Conservation (phyloP, 2,797 vertebrate species). For the Sebastes variabilis region DNA sequence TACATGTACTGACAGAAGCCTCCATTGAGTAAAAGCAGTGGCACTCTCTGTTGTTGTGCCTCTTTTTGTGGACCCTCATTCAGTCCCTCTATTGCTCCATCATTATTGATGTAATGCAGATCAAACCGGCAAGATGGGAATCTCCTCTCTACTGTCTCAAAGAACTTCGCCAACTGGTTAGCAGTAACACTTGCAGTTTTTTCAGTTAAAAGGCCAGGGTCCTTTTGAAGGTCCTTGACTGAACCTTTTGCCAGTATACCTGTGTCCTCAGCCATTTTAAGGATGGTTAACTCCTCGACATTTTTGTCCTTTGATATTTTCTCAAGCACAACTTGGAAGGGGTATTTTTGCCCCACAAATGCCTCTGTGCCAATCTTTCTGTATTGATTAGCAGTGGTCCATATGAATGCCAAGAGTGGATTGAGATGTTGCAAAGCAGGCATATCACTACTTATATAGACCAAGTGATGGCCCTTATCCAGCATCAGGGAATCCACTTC, state of each 20-base stretch:
- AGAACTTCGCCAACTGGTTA: slow-evolving; percentile 41
- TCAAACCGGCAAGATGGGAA: slow-evolving; percentile 23
- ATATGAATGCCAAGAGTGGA: slow-evolving; percentile 56
- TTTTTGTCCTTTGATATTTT: not conserved
- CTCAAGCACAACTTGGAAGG: slow-evolving; percentile 28
- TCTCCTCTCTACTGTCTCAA: slow-evolving; percentile 12
- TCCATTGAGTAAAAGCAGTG: slow-evolving; percentile 27
- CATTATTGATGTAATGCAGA: not conserved
- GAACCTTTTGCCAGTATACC: slow-evolving; percentile 35
- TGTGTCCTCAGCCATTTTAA: slow-evolving; percentile 47
- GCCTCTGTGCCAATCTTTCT: not conserved
- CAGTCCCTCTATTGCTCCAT: slow-evolving; percentile 7
- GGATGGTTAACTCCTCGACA: not conserved
- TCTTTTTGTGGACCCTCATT: not conserved
- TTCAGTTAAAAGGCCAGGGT: not conserved
- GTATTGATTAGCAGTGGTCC: slow-evolving; percentile 41
- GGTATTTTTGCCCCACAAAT: not conserved
- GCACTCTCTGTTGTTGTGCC: not conserved
- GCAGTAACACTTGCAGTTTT: not conserved
- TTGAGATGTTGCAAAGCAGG: slow-evolving; percentile 57
- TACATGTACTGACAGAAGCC: slow-evolving; percentile 54
- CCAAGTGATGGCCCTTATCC: slow-evolving; percentile 44
- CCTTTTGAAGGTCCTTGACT: not conserved
- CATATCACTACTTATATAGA: slow-evolving; percentile 28
- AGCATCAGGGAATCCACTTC: slow-evolving; percentile 75